Conservation (phyloP, 2,888 invertebrate genomes). For the Erebia epiphron region DNA sequence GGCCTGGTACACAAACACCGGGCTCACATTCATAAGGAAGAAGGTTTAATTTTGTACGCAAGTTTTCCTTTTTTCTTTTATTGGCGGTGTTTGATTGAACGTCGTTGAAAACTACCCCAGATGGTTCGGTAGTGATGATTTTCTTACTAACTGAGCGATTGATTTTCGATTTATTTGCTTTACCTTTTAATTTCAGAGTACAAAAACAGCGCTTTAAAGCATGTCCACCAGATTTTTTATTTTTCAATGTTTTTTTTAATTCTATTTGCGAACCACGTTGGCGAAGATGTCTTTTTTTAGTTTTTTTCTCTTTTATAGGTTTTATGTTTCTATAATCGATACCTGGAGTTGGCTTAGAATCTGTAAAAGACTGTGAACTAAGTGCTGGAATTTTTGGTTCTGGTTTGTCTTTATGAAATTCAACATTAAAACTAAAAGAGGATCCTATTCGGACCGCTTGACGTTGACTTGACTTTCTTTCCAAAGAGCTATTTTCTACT, state of each 20-base stretch:
- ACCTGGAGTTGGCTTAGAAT: constrained; percentile 1
- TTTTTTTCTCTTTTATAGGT: constrained; percentile 14
- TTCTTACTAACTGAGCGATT: constrained; percentile 19
- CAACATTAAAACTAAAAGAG: constrained; percentile 49
- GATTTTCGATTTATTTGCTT: constrained; percentile 32
- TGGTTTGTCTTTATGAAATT: constrained; percentile 49
- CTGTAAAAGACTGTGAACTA: neutral
- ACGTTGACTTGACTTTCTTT: constrained; percentile 30
- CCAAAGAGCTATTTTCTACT: constrained; percentile 6
- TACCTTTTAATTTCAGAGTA: constrained; percentile 48
- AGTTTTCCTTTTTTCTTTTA: constrained; percentile 13
- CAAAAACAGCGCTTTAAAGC: constrained; percentile 52
- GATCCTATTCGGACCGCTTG: constrained; percentile 51
- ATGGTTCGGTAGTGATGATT: constrained; percentile 33
- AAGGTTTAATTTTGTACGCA: constrained; percentile 30
- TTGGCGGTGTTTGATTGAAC: constrained; percentile 33
- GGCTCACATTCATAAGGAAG: constrained; percentile 51
- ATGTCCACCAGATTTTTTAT: constrained; percentile 37
- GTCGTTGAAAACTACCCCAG: constrained; percentile 36
- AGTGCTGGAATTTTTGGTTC: constrained; percentile 5
- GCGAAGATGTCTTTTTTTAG: constrained; percentile 2
- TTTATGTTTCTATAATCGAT: constrained; percentile 8
- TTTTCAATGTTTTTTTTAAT: constrained; percentile 22
- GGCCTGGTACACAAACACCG: constrained; percentile 47
- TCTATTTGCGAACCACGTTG: constrained; percentile 26